Percentiles rank a stretch among this genome's conserved stretches.
phyloP scores from a whole-genome alignment of 64 coral and sea anemone genomes.

The Pachyseris speciosa region DNA sequence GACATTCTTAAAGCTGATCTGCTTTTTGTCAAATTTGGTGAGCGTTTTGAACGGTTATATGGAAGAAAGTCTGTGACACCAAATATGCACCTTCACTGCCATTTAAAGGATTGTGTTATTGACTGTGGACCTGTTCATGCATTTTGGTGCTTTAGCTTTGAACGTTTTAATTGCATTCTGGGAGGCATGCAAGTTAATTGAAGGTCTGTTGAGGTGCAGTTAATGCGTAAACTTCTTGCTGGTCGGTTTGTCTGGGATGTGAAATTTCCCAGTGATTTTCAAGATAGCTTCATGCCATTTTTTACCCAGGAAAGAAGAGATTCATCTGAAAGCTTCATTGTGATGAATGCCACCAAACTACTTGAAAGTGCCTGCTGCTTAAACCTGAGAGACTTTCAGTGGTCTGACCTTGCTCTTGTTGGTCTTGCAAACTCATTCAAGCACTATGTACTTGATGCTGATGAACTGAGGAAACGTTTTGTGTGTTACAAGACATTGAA shows the following conservation, averaged over 20 bases:
- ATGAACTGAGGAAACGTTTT: background rate
- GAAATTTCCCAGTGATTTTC: background rate
- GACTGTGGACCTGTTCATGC: background rate
- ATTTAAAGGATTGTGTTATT: background rate
- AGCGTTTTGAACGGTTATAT: background rate
- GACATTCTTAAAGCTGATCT: slow-evolving; percentile 17
- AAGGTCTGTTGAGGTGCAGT: slow-evolving; percentile 31
- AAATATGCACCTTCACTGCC: slow-evolving; percentile 1
- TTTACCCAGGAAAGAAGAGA: background rate
- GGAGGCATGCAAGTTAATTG: slow-evolving; percentile 17
- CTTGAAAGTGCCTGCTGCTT: background rate
- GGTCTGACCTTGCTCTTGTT: background rate
- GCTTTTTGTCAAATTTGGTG: background rate
- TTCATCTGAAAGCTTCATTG: background rate
- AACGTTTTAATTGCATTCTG: slow-evolving; percentile 41
- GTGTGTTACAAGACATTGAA: background rate
- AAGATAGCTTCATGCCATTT: background rate
- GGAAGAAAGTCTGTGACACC: background rate
- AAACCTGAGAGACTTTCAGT: background rate
- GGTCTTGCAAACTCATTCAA: background rate
- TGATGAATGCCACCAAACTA: background rate
- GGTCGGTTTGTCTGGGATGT: background rate
- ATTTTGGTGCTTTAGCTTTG: slow-evolving; percentile 39
- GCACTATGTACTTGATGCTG: background rate
- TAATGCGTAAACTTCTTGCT: slow-evolving; percentile 38